A percentile compares a stretch with the other conserved stretches of the same genome.
phyloP scores from a whole-genome alignment of 2,113 vertebrate genomes.

The Fregetta grallaria region DNA sequence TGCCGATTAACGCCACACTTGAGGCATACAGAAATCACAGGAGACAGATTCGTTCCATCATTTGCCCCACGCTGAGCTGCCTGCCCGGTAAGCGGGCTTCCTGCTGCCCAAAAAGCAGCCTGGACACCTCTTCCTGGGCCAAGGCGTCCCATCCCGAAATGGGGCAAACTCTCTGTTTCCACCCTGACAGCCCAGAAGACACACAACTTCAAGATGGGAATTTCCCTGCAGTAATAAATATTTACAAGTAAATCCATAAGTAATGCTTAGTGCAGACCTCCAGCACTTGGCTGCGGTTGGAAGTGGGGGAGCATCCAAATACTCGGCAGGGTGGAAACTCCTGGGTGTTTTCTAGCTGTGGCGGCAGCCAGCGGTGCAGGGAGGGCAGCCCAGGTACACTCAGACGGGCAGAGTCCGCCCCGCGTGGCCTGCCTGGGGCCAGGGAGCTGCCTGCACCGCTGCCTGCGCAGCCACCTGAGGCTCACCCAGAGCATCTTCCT shows the following conservation, averaged over 20 bases:
- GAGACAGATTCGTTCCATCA: not conserved
- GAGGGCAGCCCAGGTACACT: not conserved
- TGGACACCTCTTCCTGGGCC: not conserved
- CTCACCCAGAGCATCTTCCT: not conserved
- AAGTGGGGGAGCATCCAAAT: not conserved
- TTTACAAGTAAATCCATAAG: slow-evolving; percentile 11
- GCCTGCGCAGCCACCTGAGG: not conserved
- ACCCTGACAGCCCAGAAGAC: not conserved
- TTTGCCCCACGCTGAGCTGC: not conserved
- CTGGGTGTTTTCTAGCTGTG: not conserved
- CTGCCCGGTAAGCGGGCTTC: not conserved
- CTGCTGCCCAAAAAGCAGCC: not conserved
- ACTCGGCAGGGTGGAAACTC: not conserved
- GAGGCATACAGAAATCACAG: not conserved
- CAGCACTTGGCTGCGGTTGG: fast-evolving
- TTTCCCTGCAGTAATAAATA: slow-evolving; percentile 31
- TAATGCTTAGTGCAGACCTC: not conserved
- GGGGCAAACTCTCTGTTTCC: not conserved
- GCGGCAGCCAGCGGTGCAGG: not conserved
- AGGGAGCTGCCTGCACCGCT: not conserved
- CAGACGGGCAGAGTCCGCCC: not conserved
- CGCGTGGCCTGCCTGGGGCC: not conserved
- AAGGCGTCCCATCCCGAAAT: not conserved
- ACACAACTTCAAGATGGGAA: not conserved
- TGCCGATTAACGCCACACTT: not conserved